These are phyloP conservation scores for Oplegnathus fasciatus DNA, from an alignment of 2,113 vertebrate species.

Conservation along the genomic window DNA sequence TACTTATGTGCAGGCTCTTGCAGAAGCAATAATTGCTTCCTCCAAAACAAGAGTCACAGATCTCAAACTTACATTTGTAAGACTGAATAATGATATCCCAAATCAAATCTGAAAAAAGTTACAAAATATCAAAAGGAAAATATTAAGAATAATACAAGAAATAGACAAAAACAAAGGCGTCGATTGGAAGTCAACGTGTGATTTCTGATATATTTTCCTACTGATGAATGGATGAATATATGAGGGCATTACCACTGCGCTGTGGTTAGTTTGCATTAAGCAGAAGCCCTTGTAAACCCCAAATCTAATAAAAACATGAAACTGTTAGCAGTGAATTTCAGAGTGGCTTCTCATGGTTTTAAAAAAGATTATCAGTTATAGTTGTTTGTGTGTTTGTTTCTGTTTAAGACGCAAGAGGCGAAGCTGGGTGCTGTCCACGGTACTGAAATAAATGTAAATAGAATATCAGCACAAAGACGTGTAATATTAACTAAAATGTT, in stretches of 20 bases:
- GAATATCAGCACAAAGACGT: neutral
- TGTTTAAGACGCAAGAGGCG: neutral
- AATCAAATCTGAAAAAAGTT: neutral
- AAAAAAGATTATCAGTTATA: neutral
- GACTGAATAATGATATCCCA: neutral
- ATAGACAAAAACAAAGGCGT: neutral
- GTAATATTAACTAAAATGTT: neutral
- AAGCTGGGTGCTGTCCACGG: conserved; percentile 77
- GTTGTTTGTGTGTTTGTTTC: neutral
- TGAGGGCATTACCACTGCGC: neutral
- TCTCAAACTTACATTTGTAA: neutral
- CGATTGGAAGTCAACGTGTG: too few relatives aligned
- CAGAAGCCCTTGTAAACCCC: neutral
- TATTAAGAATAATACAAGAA: neutral
- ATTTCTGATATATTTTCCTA: conserved; percentile 1
- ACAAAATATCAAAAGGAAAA: neutral
- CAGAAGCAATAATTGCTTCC: too few relatives aligned
- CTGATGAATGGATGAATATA: neutral
- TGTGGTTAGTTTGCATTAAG: neutral
- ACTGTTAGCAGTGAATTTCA: neutral
- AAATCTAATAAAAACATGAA: neutral
- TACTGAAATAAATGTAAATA: conserved; percentile 72
- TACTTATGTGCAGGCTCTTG: neutral
- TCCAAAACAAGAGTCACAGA: neutral
- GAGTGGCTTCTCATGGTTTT: neutral